These are phyloP conservation scores for Trematomus loennbergii DNA, from an alignment of 2,113 vertebrate species.

Conservation along the genomic window DNA sequence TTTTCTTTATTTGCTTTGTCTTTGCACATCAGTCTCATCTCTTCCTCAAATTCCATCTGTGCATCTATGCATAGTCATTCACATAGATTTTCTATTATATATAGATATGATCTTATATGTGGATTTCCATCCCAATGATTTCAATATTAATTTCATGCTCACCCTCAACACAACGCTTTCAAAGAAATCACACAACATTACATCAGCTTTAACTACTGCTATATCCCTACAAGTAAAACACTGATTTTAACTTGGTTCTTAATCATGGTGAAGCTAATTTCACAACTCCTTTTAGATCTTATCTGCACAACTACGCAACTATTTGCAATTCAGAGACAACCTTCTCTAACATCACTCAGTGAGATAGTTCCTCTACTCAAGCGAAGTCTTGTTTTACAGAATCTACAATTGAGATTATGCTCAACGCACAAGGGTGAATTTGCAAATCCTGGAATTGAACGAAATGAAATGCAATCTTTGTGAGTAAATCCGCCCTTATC, in stretches of 20 bases:
- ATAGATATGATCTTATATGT: constrained; percentile 5
- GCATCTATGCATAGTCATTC: neutral
- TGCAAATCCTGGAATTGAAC: constrained; percentile 33
- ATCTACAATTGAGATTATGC: constrained; percentile 22
- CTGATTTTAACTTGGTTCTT: constrained; percentile 1
- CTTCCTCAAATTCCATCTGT: constrained; percentile 3
- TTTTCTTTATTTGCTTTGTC: constrained; percentile 30
- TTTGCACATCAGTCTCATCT: neutral
- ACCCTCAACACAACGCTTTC: constrained; percentile 5
- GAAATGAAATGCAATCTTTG: constrained; percentile 23
- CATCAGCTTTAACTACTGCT: constrained; percentile 45
- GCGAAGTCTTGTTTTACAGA: neutral
- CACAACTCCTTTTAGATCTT: constrained; percentile 32
- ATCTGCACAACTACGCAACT: constrained; percentile 18
- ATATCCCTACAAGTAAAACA: constrained; percentile 2
- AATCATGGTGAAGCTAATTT: constrained; percentile 32
- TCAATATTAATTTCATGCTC: neutral
- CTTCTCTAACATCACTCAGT: constrained; percentile 31
- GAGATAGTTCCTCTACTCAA: constrained; percentile 15
- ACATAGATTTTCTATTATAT: neutral
- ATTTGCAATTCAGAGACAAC: constrained; percentile 44
- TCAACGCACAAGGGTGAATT: constrained; percentile 33
- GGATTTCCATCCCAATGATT: neutral
- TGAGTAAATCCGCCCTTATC: constrained; percentile 37
- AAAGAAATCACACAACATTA: constrained; percentile 31